These are phyloP conservation scores for Morpho deidamia DNA, from an alignment of 2,888 invertebrate genomes.

Conservation along the genomic window DNA sequence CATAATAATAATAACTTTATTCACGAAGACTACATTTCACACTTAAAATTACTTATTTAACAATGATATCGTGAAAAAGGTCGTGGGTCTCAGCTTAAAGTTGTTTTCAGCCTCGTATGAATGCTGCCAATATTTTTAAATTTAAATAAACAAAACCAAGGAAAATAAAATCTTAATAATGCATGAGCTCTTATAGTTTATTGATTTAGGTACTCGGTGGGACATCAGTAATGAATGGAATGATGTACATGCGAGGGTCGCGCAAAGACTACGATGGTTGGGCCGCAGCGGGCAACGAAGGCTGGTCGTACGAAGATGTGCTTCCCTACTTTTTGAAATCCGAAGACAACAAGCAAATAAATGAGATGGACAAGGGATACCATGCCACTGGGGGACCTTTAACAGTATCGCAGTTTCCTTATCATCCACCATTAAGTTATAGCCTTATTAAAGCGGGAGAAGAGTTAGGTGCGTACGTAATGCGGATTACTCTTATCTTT, in stretches of 20 bases:
- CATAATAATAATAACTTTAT: no score
- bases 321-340: constrained; percentile 93
- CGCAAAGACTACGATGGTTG: constrained; percentile 92
- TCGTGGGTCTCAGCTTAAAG: no score
- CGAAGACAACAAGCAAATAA: constrained; percentile 86
- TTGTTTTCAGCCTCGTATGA: no score
- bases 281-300: constrained; percentile 90
- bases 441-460: constrained; percentile 88
- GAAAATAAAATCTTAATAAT: no score
- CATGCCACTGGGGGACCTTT: constrained; percentile 88
- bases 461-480: constrained; percentile 87
- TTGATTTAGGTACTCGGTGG: constrained; percentile 87
- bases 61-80: no score
- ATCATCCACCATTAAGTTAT: constrained; percentile 89
- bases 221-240: constrained; percentile 95
- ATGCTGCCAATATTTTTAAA: no score
- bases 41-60: no score
- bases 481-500: no score
- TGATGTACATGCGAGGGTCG: constrained; percentile 96
- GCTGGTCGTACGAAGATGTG: constrained; percentile 94
- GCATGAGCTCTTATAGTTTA: no score
- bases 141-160: no score
- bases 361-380: constrained; percentile 85
- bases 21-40: no score
- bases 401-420: constrained; percentile 89